A percentile compares a stretch with the other conserved stretches of the same genome.
phyloP scores from a whole-genome alignment of 2,888 invertebrate species.

The Dusona sp. region DNA sequence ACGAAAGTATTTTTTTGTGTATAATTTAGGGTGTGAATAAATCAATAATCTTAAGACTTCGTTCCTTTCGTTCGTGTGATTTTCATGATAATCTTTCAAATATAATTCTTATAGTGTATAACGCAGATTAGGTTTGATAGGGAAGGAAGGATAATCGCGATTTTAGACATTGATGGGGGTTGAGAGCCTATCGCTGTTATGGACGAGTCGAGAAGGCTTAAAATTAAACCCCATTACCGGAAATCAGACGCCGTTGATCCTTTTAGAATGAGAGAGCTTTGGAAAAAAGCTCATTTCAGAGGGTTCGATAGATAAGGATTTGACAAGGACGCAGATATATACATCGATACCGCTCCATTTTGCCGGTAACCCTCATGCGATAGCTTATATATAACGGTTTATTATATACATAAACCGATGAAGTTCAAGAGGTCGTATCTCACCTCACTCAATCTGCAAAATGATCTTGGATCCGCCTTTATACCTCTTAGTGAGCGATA shows the following conservation, averaged over 20 bases:
- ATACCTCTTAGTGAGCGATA: not conserved
- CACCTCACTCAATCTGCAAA: not conserved
- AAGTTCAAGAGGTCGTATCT: not conserved
- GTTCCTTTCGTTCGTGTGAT: not conserved
- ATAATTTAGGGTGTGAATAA: too few species aligned
- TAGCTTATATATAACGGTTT: constrained; percentile 1
- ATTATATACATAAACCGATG: not conserved
- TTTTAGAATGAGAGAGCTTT: constrained; percentile 71
- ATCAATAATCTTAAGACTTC: not conserved
- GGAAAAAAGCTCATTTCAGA: constrained; percentile 43
- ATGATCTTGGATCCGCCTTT: not conserved
- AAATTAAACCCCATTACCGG: constrained; percentile 77
- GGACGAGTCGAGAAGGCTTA: constrained; percentile 69
- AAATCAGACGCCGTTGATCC: constrained; percentile 79
- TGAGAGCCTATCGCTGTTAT: constrained; percentile 53
- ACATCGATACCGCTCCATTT: constrained; percentile 66
- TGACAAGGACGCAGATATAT: constrained; percentile 43
- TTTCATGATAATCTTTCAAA: not conserved
- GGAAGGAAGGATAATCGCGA: constrained; percentile 25
- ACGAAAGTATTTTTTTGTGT: too few species aligned
- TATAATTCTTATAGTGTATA: not conserved
- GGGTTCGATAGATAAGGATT: constrained; percentile 52
- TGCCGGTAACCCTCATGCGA: constrained; percentile 8
- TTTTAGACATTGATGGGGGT: constrained; percentile 29
- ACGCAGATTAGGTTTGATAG: constrained; percentile 3